Conservation (phyloP, 2,888 invertebrate species). For the Conus canariensis region DNA sequence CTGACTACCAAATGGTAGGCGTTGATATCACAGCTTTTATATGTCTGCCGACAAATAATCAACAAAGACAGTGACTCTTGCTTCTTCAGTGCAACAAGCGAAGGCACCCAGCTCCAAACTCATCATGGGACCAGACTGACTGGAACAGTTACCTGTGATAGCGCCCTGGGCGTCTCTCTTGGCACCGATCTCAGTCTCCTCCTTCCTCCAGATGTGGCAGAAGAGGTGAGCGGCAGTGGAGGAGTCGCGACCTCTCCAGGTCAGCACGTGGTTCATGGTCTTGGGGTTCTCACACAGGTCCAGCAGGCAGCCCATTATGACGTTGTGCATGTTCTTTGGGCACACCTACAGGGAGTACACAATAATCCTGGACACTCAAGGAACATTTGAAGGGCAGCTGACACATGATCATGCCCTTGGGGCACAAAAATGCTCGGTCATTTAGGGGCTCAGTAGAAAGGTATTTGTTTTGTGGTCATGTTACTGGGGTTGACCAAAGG, state of each 20-base stretch:
- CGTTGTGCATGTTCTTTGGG: constrained; percentile 77
- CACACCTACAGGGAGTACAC: constrained; percentile 63
- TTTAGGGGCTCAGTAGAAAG: too few species aligned
- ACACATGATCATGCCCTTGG: too few species aligned
- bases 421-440: too few species aligned
- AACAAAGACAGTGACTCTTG: too few species aligned
- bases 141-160: constrained; percentile 63
- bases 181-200: constrained; percentile 77
- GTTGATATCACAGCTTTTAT: too few species aligned
- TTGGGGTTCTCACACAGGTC: constrained; percentile 78
- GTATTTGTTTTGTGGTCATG: too few species aligned
- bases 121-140: too few species aligned
- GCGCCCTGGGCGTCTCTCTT: constrained; percentile 70
- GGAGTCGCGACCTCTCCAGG: constrained; percentile 76
- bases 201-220: constrained; percentile 76
- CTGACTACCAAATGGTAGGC: too few species aligned
- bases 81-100: too few species aligned
- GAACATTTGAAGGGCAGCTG: not conserved
- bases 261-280: constrained; percentile 75
- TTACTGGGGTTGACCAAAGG: too few species aligned
- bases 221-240: constrained; percentile 76
- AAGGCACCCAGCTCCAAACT: too few species aligned
- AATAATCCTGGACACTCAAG: not conserved
- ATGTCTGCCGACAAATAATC: too few species aligned
- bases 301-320: constrained; percentile 77